phyloP scores from a whole-genome alignment of 2,113 vertebrate species.

The Nothocercus julius region DNA sequence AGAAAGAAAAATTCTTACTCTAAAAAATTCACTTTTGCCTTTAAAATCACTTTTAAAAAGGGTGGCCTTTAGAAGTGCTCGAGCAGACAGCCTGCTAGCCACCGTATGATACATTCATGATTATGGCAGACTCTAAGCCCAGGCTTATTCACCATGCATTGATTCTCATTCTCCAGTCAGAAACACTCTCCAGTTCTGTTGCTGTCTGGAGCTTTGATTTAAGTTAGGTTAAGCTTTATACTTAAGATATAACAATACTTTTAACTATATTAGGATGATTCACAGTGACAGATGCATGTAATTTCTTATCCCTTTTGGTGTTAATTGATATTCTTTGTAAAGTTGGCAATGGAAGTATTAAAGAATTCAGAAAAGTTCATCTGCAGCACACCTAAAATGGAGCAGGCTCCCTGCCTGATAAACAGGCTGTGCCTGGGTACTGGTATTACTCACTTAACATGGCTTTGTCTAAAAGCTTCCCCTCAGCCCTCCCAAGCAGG shows the following conservation, averaged over 20 bases:
- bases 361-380: not conserved
- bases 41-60: not conserved
- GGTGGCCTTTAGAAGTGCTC: not conserved
- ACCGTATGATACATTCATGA: not conserved
- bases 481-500: not conserved
- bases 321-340: not conserved
- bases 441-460: not conserved
- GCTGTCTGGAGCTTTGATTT: not conserved
- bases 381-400: not conserved
- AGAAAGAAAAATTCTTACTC: not conserved
- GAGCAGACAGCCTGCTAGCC: not conserved
- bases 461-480: not conserved
- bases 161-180: not conserved
- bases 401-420: not conserved
- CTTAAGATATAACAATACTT: not conserved
- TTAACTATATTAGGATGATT: not conserved
- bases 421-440: not conserved
- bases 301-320: not conserved
- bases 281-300: not conserved
- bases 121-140: not conserved
- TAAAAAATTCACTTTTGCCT: too few species aligned
- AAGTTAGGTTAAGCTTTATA: not conserved
- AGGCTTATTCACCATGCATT: not conserved
- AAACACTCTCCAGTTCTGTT: not conserved
- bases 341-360: not conserved